Conservation (phyloP, 2,797 vertebrate genomes). For the Scomberomorus guttatus region DNA sequence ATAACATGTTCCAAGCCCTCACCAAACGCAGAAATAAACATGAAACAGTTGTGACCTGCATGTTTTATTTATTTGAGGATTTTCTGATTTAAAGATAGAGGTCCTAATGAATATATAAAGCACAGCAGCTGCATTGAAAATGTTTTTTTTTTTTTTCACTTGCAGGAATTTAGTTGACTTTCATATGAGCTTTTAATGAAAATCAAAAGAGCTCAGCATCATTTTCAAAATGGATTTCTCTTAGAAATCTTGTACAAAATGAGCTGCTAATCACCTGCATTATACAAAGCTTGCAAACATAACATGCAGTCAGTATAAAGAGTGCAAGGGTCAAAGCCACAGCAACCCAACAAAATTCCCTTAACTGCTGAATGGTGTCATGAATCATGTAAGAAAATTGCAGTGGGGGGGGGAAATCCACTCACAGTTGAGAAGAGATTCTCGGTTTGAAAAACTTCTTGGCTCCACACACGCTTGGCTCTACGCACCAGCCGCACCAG, state of each 20-base stretch:
- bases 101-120: slow-evolving; percentile 21
- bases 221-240: not conserved
- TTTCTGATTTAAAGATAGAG: slow-evolving; percentile 37
- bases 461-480: slow-evolving; percentile 27
- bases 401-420: not conserved
- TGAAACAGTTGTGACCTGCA: slow-evolving; percentile 24
- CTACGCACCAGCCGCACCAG: slow-evolving; percentile 29
- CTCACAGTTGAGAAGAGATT: slow-evolving; percentile 34
- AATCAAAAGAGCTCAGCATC: slow-evolving; percentile 8
- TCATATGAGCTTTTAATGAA: not conserved
- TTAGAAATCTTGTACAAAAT: not conserved
- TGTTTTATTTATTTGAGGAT: slow-evolving; percentile 20
- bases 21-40: slow-evolving; percentile 48
- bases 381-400: slow-evolving; percentile 61
- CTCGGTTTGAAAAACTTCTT: slow-evolving; percentile 40
- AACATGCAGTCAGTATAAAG: slow-evolving; percentile 7
- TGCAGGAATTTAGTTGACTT: not conserved
- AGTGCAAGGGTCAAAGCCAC: slow-evolving; percentile 46
- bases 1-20: slow-evolving; percentile 64
- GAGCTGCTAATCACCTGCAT: not conserved
- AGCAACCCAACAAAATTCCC: slow-evolving; percentile 31
- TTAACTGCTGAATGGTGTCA: slow-evolving; percentile 41
- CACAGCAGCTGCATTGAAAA: slow-evolving; percentile 35
- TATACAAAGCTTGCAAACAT: slow-evolving; percentile 22
- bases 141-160: not conserved